A percentile compares a stretch with the other conserved stretches of the same genome.
phyloP scores from a whole-genome alignment of 1,140 invertebrate species.

The Anastatus disparis region DNA sequence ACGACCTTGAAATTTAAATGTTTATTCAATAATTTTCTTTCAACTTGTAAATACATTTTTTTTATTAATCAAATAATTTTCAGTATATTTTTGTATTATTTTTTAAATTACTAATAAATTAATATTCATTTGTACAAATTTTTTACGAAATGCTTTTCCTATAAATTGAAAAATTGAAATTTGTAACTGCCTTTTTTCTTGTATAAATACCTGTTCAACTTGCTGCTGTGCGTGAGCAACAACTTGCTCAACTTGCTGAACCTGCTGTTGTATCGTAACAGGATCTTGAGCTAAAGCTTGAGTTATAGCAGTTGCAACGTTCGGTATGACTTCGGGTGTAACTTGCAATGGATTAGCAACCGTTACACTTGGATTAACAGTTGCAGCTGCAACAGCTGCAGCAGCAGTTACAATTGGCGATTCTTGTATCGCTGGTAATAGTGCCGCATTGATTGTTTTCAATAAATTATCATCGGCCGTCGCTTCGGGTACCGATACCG shows the following conservation, averaged over 20 bases:
- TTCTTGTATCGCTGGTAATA: conserved; percentile 69
- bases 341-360: conserved; percentile 55
- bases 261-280: conserved; percentile 60
- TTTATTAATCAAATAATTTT: too few relatives aligned
- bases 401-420: conserved; percentile 65
- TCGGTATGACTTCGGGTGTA: conserved; percentile 50
- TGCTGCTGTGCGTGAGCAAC: conserved; percentile 63
- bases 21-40: too few relatives aligned
- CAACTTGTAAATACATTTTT: too few relatives aligned
- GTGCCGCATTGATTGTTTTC: conserved; percentile 59
- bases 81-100: too few relatives aligned
- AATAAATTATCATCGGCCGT: conserved; percentile 69
- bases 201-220: conserved; percentile 55
- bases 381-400: conserved; percentile 31
- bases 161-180: too few relatives aligned
- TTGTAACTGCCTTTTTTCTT: neutral
- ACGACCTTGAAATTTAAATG: too few relatives aligned
- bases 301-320: conserved; percentile 30
- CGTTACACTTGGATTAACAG: conserved; percentile 40
- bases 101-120: too few relatives aligned
- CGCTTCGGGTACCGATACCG: conserved; percentile 55
- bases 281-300: conserved; percentile 50
- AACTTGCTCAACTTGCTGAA: conserved; percentile 63
- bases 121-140: too few relatives aligned
- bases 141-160: too few relatives aligned